Conservation (phyloP, 2,797 vertebrate genomes). For the Erpetoichthys calabaricus region DNA sequence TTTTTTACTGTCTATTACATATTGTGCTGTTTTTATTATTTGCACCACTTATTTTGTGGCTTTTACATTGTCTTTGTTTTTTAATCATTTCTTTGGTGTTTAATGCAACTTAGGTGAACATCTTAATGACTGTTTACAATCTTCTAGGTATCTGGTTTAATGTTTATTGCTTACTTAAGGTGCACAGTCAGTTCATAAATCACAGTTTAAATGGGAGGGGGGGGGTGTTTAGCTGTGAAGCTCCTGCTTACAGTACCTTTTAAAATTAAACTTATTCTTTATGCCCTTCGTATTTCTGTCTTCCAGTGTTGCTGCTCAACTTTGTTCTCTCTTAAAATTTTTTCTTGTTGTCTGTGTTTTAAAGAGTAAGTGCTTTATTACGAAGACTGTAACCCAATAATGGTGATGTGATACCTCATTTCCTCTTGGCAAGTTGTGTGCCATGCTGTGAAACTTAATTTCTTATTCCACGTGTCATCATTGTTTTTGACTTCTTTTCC, state of each 20-base stretch:
- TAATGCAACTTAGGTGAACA: not conserved
- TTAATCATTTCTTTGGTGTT: not conserved
- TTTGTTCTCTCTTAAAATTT: no score
- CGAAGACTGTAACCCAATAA: constrained; percentile 16
- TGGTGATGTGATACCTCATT: constrained; percentile 24
- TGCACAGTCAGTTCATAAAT: constrained; percentile 39
- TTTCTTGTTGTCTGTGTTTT: no score
- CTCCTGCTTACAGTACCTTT: no score
- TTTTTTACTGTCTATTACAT: not conserved
- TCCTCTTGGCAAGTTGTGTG: constrained; percentile 32
- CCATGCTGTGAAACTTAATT: constrained; percentile 32
- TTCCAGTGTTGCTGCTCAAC: constrained; percentile 25
- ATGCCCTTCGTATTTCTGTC: constrained; percentile 45
- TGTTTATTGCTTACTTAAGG: constrained; percentile 15
- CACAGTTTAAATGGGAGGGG: constrained; percentile 18
- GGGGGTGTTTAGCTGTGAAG: no score
- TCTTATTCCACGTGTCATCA: constrained; percentile 17
- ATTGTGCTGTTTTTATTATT: constrained; percentile 1
- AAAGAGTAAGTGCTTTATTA: no score
- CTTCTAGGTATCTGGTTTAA: not conserved
- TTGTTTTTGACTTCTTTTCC: constrained; percentile 1
- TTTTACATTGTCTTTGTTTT: not conserved
- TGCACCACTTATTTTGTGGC: not conserved
- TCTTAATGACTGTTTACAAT: not conserved
- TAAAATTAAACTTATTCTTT: constrained; percentile 29